Conservation (phyloP, 2,113 vertebrate species). For the Hippopotamus amphibius region DNA sequence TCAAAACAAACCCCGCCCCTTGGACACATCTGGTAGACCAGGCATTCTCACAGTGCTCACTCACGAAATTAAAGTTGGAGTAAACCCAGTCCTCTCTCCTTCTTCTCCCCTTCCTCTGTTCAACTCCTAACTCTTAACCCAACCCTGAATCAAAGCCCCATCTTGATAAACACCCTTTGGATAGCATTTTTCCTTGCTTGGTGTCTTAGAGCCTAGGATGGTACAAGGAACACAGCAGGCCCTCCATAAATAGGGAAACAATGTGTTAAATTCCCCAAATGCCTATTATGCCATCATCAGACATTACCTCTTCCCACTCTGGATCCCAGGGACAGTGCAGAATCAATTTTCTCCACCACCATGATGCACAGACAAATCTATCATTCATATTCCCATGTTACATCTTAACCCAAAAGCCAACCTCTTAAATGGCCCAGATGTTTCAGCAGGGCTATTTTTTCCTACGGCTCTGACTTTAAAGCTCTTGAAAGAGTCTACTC, state of each 20-base stretch:
- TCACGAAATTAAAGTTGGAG: neutral
- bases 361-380: neutral
- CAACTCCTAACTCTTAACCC: neutral
- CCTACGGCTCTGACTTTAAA: conserved; percentile 14
- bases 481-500: neutral
- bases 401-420: neutral
- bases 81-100: neutral
- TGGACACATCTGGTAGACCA: neutral
- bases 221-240: neutral
- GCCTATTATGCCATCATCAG: neutral
- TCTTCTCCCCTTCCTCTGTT: neutral
- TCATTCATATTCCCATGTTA: neutral
- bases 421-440: neutral
- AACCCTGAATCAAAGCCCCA: neutral
- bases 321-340: neutral
- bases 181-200: neutral
- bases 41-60: neutral
- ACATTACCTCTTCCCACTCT: neutral
- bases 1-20: neutral
- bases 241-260: neutral
- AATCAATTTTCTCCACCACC: neutral
- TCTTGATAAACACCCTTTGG: neutral
- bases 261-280: neutral
- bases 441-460: neutral
- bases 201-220: neutral